Conservation (phyloP, 2,888 invertebrate species). For the Melinaea menophilus region DNA sequence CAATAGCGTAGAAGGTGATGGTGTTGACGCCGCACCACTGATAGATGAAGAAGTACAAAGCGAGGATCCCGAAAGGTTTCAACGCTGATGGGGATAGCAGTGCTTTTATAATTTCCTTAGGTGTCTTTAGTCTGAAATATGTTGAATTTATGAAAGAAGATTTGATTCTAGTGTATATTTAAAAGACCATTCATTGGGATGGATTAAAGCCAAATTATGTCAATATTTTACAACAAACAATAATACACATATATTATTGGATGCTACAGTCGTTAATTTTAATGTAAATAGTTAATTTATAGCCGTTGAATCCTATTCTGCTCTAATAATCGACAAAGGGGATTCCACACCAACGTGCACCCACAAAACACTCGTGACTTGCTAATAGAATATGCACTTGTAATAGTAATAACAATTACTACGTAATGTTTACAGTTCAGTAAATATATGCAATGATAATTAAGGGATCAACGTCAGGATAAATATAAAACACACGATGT, state of each 20-base stretch:
- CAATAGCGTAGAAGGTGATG: slow-evolving; percentile 83
- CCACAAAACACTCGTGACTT: slow-evolving; percentile 4
- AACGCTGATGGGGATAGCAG: slow-evolving; percentile 79
- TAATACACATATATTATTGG: too few species aligned
- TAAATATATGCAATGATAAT: slow-evolving; percentile 12
- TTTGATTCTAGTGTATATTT: too few species aligned
- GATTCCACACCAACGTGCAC: neutral
- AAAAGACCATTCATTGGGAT: too few species aligned
- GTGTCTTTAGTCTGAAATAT: slow-evolving; percentile 62
- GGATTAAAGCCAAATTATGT: too few species aligned
- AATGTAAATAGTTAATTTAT: too few species aligned
- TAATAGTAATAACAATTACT: slow-evolving; percentile 10
- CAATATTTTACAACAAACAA: too few species aligned
- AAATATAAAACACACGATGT: slow-evolving; percentile 5
- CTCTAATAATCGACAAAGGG: neutral
- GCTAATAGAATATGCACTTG: slow-evolving; percentile 10
- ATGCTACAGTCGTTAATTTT: too few species aligned
- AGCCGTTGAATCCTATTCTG: neutral
- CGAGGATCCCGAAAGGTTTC: slow-evolving; percentile 80
- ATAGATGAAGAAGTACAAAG: slow-evolving; percentile 82
- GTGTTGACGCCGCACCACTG: slow-evolving; percentile 85
- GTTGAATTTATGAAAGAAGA: neutral
- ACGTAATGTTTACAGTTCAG: slow-evolving; percentile 10
- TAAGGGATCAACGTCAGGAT: slow-evolving; percentile 12
- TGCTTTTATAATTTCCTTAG: slow-evolving; percentile 74